Evolutionary conservation across 2,797 vertebrate genomes (phyloP), one percentile per base, ranked within the genome.

Genomic region (Thamnophis elegans): DNA sequence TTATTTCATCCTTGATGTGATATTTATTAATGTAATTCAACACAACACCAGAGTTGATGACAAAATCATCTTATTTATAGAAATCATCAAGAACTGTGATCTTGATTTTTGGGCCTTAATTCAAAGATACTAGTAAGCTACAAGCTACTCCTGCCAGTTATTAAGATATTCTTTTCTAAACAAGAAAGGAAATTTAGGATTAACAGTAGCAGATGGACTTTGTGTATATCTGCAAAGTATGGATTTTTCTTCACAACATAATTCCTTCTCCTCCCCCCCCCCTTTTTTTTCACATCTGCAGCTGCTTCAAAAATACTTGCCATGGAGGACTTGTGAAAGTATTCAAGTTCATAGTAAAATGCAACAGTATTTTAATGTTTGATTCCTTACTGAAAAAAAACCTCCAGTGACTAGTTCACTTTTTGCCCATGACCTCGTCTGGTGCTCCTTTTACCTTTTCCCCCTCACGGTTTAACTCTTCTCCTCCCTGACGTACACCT

Each of bases 401-500:
- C 36, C 20, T 25, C 20, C 22, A 47, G 73, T 82, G 42, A 47
- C 36, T 3, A 47, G 20, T 22, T 25, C 73, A 22, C 73, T 22
- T 82, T 47, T 82, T 47, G 92, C 0, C 68, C 89, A 95, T 95
- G 94, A 93, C 68, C 91, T 90, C 87, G 90, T 95, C 95, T 93
- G 95, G 92, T 86, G 18, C 87, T 86, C 73, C 47, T 92, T 89
- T 96, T 92, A 47, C 92, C 91, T 91, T 93, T 94, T 95, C 94
- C 95, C 94, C 94, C 93, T 92, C 95, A 87, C 90, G 95, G 94
- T 96, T 95, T 96, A 87, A 42, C 90, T 97, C 93, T 92, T 97
- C 96, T 97, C 96, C 89, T 89, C 92, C 82, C 93, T 92, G 96
- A 96, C 96, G 96, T 96, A 97, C 95, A 97, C 97, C 97, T 98